These are phyloP conservation scores for Merops nubicus DNA, from an alignment of 2,113 vertebrate species.

Conservation along the genomic window DNA sequence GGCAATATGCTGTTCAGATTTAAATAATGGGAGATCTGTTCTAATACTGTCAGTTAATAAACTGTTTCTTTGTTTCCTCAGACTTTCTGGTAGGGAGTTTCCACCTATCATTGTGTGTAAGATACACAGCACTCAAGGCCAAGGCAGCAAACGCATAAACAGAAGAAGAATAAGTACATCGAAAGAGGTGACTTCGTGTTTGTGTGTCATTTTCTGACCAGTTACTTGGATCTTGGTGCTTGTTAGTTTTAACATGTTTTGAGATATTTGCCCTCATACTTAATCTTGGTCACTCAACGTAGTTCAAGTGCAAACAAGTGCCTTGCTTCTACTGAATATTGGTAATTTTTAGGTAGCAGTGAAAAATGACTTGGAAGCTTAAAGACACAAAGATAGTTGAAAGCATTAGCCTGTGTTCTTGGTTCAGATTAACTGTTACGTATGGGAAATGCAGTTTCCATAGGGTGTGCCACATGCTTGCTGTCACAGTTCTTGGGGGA, in stretches of 20 bases:
- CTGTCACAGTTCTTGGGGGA: too few relatives aligned
- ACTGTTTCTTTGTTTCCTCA: constrained; percentile 31
- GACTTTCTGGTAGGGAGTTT: constrained; percentile 71
- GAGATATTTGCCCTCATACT: not conserved
- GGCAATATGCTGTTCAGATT: not conserved
- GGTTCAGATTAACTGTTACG: not conserved
- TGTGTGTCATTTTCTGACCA: not conserved
- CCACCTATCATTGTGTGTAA: constrained; percentile 74
- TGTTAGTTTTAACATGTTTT: not conserved
- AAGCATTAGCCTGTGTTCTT: not conserved
- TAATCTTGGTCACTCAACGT: not conserved
- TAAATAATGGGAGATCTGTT: not conserved
- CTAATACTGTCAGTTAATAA: not conserved
- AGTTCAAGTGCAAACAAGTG: not conserved
- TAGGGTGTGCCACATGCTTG: too few relatives aligned
- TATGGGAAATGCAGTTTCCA: not conserved
- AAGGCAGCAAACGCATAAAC: constrained; percentile 63
- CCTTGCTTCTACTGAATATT: not conserved
- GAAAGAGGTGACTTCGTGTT: constrained; percentile 49
- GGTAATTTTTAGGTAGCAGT: not conserved
- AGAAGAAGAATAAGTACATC: constrained; percentile 59
- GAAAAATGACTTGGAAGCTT: not conserved
- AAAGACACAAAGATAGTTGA: not conserved
- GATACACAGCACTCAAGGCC: constrained; percentile 46
- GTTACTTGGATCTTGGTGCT: not conserved